These are phyloP conservation scores for Nyctibius bracteatus DNA, from an alignment of 2,113 vertebrate genomes.

Conservation along the genomic window DNA sequence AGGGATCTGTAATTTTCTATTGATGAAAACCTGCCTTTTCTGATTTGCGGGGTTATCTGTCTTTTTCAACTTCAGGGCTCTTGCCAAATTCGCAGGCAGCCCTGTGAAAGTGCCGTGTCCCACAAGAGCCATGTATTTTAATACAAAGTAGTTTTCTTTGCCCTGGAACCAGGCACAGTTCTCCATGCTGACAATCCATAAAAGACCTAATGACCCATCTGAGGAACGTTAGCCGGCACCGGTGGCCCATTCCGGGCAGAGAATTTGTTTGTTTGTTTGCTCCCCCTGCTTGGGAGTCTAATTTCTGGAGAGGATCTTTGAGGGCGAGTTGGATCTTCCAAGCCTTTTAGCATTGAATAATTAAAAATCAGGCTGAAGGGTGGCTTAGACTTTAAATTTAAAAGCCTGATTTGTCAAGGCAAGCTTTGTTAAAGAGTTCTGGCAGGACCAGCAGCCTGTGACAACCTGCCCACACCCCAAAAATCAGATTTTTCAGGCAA, in stretches of 20 bases:
- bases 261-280: conserved; percentile 1
- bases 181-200: conserved; percentile 42
- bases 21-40: conserved; percentile 67
- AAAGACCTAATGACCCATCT: conserved; percentile 54
- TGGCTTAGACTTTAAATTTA: not conserved
- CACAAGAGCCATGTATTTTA: conserved; percentile 56
- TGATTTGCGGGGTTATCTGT: conserved; percentile 55
- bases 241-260: not conserved
- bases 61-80: conserved; percentile 29
- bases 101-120: conserved; percentile 15
- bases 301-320: not conserved
- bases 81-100: conserved; percentile 52
- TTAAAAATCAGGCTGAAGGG: not conserved
- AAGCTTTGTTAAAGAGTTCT: not conserved
- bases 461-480: not conserved
- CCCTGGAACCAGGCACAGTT: conserved; percentile 23
- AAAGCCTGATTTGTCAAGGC: not conserved
- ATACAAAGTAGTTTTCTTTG: conserved; percentile 46
- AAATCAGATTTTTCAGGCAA: not conserved
- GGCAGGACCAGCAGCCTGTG: not conserved
- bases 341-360: not conserved
- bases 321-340: not conserved
- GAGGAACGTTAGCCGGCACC: conserved; percentile 19
- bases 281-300: not conserved
- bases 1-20: conserved; percentile 64